Conservation (phyloP, 2,888 invertebrate genomes). For the Pristionchus entomophagus region DNA sequence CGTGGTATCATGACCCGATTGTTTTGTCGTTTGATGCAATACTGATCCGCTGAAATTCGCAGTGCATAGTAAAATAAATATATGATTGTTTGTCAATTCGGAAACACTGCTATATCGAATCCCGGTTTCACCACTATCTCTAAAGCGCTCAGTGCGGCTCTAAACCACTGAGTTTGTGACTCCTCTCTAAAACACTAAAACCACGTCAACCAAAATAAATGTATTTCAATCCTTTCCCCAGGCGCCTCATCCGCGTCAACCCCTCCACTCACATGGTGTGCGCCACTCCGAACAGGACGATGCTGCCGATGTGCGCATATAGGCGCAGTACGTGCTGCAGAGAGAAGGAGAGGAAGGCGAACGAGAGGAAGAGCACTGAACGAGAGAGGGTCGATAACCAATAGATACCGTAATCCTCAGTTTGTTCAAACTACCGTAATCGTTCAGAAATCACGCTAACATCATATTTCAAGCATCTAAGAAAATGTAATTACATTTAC, state of each 20-base stretch:
- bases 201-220: neutral
- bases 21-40: too few relatives aligned
- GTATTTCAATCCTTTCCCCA: too few relatives aligned
- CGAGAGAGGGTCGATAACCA: neutral
- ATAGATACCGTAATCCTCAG: too few relatives aligned
- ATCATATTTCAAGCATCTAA: too few relatives aligned
- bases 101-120: neutral
- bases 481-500: too few relatives aligned
- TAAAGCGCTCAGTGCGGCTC: neutral
- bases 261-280: slow-evolving; percentile 77
- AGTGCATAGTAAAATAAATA: too few relatives aligned
- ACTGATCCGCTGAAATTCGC: too few relatives aligned
- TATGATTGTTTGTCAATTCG: too few relatives aligned
- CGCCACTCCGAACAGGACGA: slow-evolving; percentile 77
- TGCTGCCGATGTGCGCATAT: slow-evolving; percentile 79
- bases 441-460: too few relatives aligned
- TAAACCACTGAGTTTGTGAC: neutral
- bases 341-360: slow-evolving; percentile 78
- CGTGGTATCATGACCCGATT: too few relatives aligned
- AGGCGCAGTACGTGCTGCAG: slow-evolving; percentile 78
- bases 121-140: neutral
- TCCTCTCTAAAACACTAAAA: neutral
- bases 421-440: too few relatives aligned
- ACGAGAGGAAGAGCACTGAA: slow-evolving; percentile 78
- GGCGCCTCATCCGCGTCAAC: slow-evolving; percentile 8